phyloP scores from a whole-genome alignment of 35 echinoderm and acorn worm species.

The Ophiothrix spiculata region DNA sequence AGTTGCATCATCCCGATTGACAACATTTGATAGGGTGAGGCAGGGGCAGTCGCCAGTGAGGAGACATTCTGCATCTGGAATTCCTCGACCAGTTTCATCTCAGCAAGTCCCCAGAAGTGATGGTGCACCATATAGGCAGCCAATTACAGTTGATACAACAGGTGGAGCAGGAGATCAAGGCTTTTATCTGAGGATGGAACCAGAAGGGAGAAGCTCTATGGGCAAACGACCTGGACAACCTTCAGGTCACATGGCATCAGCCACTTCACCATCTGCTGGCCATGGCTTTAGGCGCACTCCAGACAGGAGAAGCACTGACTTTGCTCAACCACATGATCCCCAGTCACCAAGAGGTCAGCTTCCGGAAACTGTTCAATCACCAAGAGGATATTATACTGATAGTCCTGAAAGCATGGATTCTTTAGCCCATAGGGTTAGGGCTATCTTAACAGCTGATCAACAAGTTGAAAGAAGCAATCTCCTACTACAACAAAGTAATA shows the following conservation, averaged over 20 bases:
- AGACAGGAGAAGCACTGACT: neutral
- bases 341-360: neutral
- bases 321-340: neutral
- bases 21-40: neutral
- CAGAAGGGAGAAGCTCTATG: conserved; percentile 21
- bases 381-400: conserved; percentile 24
- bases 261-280: neutral
- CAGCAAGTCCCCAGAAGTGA: neutral
- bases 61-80: neutral
- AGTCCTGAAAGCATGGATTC: conserved; percentile 47
- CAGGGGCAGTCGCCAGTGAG: neutral
- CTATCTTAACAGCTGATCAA: conserved; percentile 31
- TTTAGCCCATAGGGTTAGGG: conserved; percentile 39
- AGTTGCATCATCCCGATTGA: neutral
- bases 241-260: neutral
- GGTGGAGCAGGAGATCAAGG: neutral
- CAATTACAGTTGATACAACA: neutral
- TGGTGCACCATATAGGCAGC: neutral
- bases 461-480: conserved; percentile 34
- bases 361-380: neutral
- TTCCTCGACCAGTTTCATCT: neutral
- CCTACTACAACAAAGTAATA: conserved; percentile 20
- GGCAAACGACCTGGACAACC: neutral
- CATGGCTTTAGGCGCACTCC: neutral
- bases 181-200: conserved; percentile 14